Conservation (phyloP, 2,888 invertebrate genomes). For the Osmoderma eremita region DNA sequence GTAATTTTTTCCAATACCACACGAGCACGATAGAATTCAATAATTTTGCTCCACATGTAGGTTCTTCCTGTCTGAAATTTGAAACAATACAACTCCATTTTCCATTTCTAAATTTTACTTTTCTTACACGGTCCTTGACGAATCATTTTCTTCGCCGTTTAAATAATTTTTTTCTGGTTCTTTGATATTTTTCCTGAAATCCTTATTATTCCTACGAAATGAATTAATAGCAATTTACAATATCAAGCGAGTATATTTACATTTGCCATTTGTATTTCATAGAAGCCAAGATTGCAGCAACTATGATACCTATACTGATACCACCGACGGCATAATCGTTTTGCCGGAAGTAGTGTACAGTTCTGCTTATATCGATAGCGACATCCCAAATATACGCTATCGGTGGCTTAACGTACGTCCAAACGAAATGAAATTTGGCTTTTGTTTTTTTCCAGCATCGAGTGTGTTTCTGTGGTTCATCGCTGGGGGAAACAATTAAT, state of each 20-base stretch:
- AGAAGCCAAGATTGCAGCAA: slow-evolving; percentile 5
- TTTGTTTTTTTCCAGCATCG: slow-evolving; percentile 2
- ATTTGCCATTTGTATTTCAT: slow-evolving; percentile 30
- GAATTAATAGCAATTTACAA: neutral
- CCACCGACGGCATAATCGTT: slow-evolving; percentile 3
- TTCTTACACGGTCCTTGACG: neutral
- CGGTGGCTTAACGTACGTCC: slow-evolving; percentile 24
- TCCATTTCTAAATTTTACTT: neutral
- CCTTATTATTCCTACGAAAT: slow-evolving; percentile 7
- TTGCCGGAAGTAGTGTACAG: slow-evolving; percentile 5
- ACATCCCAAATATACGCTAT: slow-evolving; percentile 24
- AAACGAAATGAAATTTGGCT: slow-evolving; percentile 8
- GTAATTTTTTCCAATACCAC: slow-evolving; percentile 19
- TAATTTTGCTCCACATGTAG: neutral
- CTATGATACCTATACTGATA: slow-evolving; percentile 7
- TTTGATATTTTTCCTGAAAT: neutral
- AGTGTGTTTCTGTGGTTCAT: neutral
- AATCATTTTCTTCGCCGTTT: no score
- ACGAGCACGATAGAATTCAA: slow-evolving; percentile 20
- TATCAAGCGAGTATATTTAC: neutral
- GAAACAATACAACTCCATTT: neutral
- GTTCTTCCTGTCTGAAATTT: neutral
- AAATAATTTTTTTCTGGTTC: no score
- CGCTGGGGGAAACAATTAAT: neutral
- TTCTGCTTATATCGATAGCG: slow-evolving; percentile 1